These are phyloP conservation scores for Peromyscus leucopus DNA, from an alignment of 2,113 vertebrate genomes.

Conservation along the genomic window DNA sequence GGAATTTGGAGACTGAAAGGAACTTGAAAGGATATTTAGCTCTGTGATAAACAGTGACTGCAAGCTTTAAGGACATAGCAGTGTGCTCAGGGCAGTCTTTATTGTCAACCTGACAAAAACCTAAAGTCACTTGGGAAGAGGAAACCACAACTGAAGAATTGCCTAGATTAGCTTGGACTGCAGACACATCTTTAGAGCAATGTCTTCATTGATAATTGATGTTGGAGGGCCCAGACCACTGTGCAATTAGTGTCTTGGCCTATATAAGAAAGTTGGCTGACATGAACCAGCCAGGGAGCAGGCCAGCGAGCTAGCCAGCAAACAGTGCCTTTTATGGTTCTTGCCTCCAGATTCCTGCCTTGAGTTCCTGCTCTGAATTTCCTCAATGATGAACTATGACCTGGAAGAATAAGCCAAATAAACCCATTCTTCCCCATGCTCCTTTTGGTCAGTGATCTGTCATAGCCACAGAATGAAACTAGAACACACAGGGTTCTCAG, in stretches of 20 bases:
- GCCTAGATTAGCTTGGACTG: not conserved
- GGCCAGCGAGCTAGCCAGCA: not conserved
- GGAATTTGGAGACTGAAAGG: conserved; percentile 1
- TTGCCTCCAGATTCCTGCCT: not conserved
- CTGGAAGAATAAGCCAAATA: not conserved
- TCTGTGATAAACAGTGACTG: not conserved
- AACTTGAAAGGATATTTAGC: not conserved
- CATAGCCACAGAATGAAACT: not conserved
- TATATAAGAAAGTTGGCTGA: not conserved
- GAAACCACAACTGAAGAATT: not conserved
- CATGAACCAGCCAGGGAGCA: not conserved
- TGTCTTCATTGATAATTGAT: not conserved
- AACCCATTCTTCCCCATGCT: too few relatives aligned
- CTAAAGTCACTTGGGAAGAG: not conserved
- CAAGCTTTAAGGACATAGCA: not conserved
- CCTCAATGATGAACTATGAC: not conserved
- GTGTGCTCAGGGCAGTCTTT: not conserved
- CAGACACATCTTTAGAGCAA: not conserved
- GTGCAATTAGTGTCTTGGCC: too few relatives aligned
- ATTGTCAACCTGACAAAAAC: not conserved
- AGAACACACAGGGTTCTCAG: not conserved
- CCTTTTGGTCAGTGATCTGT: not conserved
- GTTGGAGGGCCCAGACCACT: not conserved
- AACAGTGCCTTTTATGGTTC: not conserved
- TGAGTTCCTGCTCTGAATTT: not conserved